Conservation (phyloP, 2,888 invertebrate species). For the Calephelis perditalis region DNA sequence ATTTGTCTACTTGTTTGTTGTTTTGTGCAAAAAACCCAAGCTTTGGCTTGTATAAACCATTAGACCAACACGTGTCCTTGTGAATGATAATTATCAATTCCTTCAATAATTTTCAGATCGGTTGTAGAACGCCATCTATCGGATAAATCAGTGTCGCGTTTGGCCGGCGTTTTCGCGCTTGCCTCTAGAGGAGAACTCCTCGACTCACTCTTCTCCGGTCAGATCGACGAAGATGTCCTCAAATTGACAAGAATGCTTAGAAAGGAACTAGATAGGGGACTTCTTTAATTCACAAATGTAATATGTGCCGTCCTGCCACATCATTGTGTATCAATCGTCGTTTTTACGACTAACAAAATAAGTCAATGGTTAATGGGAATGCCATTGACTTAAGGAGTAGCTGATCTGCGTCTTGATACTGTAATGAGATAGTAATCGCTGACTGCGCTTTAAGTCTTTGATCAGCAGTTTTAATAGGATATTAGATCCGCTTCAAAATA, state of each 20-base stretch:
- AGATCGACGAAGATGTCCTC: slow-evolving; percentile 62
- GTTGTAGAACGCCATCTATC: slow-evolving; percentile 89
- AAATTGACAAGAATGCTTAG: slow-evolving; percentile 67
- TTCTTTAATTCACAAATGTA: slow-evolving; percentile 51
- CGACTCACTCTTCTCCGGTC: slow-evolving; percentile 64
- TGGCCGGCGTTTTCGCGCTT: slow-evolving; percentile 85
- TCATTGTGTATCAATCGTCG: slow-evolving; percentile 8
- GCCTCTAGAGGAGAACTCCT: slow-evolving; percentile 63
- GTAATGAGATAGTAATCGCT: slow-evolving; percentile 9
- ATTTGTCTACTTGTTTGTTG: neutral
- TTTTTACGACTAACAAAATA: slow-evolving; percentile 6
- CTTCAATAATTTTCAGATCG: slow-evolving; percentile 59
- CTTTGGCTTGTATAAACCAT: neutral
- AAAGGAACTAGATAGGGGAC: slow-evolving; percentile 65
- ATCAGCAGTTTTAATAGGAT: too few species aligned
- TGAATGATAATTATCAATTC: neutral
- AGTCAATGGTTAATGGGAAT: slow-evolving; percentile 6
- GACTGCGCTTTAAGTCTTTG: slow-evolving; percentile 13
- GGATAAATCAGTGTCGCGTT: slow-evolving; percentile 88
- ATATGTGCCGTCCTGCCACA: slow-evolving; percentile 54
- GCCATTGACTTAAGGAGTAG: neutral
- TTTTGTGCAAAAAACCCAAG: neutral
- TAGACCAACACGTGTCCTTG: too few species aligned
- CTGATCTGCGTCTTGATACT: slow-evolving; percentile 6
- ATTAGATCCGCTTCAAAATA: too few species aligned